Evolutionary conservation across 2,888 invertebrate genomes (phyloP), one percentile per base, ranked within the genome.

Genomic region (Tipula unca): DNA sequence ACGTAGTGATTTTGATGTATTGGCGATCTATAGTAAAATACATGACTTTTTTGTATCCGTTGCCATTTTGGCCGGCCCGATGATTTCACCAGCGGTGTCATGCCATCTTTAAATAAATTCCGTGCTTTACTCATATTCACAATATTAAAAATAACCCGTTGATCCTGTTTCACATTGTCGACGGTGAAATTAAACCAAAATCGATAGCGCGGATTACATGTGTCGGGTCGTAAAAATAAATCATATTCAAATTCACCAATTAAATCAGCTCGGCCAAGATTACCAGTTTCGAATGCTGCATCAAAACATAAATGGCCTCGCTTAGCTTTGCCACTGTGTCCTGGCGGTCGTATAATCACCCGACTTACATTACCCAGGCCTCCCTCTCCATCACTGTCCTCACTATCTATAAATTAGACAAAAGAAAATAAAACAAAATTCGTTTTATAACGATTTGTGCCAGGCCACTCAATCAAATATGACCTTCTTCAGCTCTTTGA

Each of bases 151-250:
- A 99, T 95, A 2, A 99, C 98, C 87, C 97, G 94, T 93, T 99
- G 99, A 90, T 99, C 98, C 86, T 95, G 94, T 88, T 95, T 95
- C 0, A 97, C 97, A 90, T 99, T 99, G 90, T 98, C 98, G 48
- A 99, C 98, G 0, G 98, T 97, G 89, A 99, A 99, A 91, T 99
- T 98, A 91, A 98, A 99, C 99, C 99, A 99, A 88, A 99, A 95
- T 85, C 99, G 92, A 87, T 96, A 94, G 83, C 97, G 93, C 0
- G 98, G 98, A 90, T 97, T 96, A 90, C 98, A 98, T 0, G 98
- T 99, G 90, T 99, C 99, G 0, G 99, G 99, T 82, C 99, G 93
- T 86, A 99, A 94, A 91, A 96, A 99, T 85, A 99, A 92, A 91
- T 99, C 99, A 91, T 99, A 99, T 90, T 99, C 99, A 89, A 95